Conservation (phyloP, 2,888 invertebrate genomes). For the Alcis repandata region DNA sequence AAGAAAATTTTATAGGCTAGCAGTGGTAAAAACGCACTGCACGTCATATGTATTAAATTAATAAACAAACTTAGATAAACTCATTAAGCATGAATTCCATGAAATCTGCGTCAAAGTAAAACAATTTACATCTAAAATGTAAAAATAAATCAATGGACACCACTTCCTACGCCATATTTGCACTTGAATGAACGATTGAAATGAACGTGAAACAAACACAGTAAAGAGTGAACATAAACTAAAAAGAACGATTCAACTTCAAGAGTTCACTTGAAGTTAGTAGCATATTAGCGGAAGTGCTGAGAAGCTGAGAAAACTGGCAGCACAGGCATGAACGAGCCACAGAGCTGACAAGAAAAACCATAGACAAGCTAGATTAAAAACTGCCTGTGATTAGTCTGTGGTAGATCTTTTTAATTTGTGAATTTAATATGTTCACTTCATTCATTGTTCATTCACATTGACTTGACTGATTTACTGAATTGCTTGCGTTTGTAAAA, state of each 20-base stretch:
- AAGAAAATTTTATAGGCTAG: conserved; percentile 61
- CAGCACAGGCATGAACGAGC: too few relatives aligned
- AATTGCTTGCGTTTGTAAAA: conserved; percentile 10
- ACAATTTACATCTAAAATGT: conserved; percentile 78
- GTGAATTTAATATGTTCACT: neutral
- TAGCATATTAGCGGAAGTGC: neutral
- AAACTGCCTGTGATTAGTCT: neutral
- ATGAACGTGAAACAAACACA: neutral
- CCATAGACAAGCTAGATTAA: too few relatives aligned
- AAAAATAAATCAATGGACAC: conserved; percentile 75
- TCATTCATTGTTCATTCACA: too few relatives aligned
- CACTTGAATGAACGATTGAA: conserved; percentile 39
- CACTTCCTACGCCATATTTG: conserved; percentile 74
- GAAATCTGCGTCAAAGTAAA: conserved; percentile 80
- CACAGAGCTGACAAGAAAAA: too few relatives aligned
- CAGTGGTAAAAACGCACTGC: conserved; percentile 55
- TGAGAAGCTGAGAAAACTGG: neutral
- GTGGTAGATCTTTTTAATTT: neutral
- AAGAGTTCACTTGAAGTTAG: conserved; percentile 9
- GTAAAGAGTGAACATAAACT: neutral
- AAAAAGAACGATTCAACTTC: neutral
- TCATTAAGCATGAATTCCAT: conserved; percentile 73
- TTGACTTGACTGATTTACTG: too few relatives aligned
- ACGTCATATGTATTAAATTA: conserved; percentile 52
- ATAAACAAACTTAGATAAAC: conserved; percentile 55